Conservation (phyloP, 1,140 invertebrate species). For the Drosophila serrata region DNA sequence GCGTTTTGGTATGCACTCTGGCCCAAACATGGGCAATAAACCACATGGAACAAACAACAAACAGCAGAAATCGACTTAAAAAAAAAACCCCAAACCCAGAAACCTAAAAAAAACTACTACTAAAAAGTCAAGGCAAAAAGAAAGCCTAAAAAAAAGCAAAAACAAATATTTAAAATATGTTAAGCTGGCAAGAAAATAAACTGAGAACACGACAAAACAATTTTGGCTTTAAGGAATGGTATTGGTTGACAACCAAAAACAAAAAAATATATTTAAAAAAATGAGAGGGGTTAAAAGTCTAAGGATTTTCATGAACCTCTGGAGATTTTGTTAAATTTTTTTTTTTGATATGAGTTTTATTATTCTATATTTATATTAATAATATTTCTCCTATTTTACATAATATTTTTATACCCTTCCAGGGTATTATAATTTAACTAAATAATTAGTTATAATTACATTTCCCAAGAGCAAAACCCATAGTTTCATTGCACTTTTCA, state of each 20-base stretch:
- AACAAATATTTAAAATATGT: slow-evolving; percentile 55
- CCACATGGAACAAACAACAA: slow-evolving; percentile 47
- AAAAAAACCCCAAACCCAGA: slow-evolving; percentile 46
- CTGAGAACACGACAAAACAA: slow-evolving; percentile 54
- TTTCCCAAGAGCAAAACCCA: not conserved
- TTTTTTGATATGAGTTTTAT: too few species aligned
- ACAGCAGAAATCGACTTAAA: slow-evolving; percentile 32
- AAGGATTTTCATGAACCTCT: not conserved
- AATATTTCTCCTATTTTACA: too few species aligned
- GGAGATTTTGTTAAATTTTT: not conserved
- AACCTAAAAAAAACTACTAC: slow-evolving; percentile 36
- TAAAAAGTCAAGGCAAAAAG: slow-evolving; percentile 25
- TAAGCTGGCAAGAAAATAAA: slow-evolving; percentile 37
- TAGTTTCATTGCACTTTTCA: slow-evolving; percentile 1
- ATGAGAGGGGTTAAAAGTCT: not conserved
- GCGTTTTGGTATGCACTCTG: slow-evolving; percentile 74
- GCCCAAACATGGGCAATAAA: slow-evolving; percentile 76
- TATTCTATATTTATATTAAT: too few species aligned
- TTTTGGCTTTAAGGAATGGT: slow-evolving; percentile 38
- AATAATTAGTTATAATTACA: not conserved
- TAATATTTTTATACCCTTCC: too few species aligned
- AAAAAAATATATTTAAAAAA: slow-evolving; percentile 3
- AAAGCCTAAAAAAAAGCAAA: slow-evolving; percentile 34
- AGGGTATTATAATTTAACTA: too few species aligned
- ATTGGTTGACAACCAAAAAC: slow-evolving; percentile 6